Conservation (phyloP, 2,888 invertebrate genomes). For the Chromoteleia sp. region DNA sequence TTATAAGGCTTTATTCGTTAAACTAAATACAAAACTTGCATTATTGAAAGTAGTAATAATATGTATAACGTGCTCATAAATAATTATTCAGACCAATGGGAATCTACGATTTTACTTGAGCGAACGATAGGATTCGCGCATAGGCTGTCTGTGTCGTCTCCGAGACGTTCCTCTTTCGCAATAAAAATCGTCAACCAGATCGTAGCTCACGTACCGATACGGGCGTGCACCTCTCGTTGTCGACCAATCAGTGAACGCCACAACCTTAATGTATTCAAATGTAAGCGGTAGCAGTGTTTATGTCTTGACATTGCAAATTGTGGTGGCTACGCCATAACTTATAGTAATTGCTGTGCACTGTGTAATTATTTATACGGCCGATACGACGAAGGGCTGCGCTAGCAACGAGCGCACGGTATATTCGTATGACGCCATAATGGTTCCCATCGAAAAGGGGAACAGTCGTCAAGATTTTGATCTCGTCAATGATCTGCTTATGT, state of each 20-base stretch:
- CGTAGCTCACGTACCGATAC: conserved; percentile 82
- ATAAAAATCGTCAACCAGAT: conserved; percentile 84
- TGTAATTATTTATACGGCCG: conserved; percentile 85
- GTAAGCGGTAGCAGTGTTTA: conserved; percentile 85
- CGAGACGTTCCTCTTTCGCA: conserved; percentile 79
- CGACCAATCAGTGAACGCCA: conserved; percentile 81
- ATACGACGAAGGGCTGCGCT: conserved; percentile 79
- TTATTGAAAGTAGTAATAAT: conserved; percentile 40
- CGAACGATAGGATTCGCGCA: conserved; percentile 63
- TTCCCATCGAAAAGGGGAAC: conserved; percentile 65
- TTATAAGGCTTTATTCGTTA: too few species aligned
- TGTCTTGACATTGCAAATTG: conserved; percentile 85
- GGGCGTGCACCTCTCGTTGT: conserved; percentile 75
- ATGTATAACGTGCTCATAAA: conserved; percentile 34
- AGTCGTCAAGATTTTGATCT: conserved; percentile 65
- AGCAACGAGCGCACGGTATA: conserved; percentile 66
- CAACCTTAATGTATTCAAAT: conserved; percentile 84
- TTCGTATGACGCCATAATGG: conserved; percentile 68
- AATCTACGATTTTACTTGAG: conserved; percentile 37
- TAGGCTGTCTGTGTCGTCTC: conserved; percentile 70
- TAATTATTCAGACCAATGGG: conserved; percentile 44
- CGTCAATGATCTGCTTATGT: conserved; percentile 35
- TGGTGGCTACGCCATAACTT: conserved; percentile 84
- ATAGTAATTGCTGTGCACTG: conserved; percentile 84
- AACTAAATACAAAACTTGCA: conserved; percentile 26